A percentile compares a stretch with the other conserved stretches of the same genome.
These are phyloP conservation scores for Tiphia femorata DNA, from an alignment of 2,888 invertebrate species.

Conservation along the genomic window DNA sequence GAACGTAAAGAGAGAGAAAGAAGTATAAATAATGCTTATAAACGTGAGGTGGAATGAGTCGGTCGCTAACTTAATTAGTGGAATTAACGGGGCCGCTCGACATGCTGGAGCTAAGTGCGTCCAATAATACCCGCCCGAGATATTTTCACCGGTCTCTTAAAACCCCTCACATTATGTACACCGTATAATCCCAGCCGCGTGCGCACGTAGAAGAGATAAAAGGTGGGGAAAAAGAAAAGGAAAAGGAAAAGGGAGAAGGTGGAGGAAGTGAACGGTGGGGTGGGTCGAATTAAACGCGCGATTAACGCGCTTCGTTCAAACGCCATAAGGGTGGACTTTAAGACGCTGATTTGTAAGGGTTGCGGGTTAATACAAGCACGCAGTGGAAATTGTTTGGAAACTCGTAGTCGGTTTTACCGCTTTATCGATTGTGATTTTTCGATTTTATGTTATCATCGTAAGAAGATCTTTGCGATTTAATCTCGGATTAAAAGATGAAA, in stretches of 20 bases:
- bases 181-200: slow-evolving; percentile 36
- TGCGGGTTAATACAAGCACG: too few species aligned
- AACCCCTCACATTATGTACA: slow-evolving; percentile 45
- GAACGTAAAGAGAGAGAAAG: slow-evolving; percentile 28
- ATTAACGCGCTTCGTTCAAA: slow-evolving; percentile 51
- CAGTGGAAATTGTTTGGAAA: too few species aligned
- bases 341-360: too few species aligned
- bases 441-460: too few species aligned
- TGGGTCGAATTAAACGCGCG: slow-evolving; percentile 41
- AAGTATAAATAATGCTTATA: slow-evolving; percentile 50
- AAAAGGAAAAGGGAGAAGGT: too few species aligned
- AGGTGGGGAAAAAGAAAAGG: too few species aligned
- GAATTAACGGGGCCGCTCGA: slow-evolving; percentile 64
- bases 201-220: slow-evolving; percentile 37
- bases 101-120: slow-evolving; percentile 57
- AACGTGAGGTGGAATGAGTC: slow-evolving; percentile 37
- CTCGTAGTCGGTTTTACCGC: too few species aligned
- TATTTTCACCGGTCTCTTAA: slow-evolving; percentile 52
- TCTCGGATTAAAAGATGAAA: too few species aligned
- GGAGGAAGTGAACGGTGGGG: slow-evolving; percentile 4
- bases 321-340: slow-evolving; percentile 15
- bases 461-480: too few species aligned
- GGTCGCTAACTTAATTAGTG: slow-evolving; percentile 66
- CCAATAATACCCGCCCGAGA: slow-evolving; percentile 44
- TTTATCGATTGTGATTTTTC: too few species aligned